phyloP scores from a whole-genome alignment of 1,140 invertebrate genomes.

The Helicoverpa armigera region DNA sequence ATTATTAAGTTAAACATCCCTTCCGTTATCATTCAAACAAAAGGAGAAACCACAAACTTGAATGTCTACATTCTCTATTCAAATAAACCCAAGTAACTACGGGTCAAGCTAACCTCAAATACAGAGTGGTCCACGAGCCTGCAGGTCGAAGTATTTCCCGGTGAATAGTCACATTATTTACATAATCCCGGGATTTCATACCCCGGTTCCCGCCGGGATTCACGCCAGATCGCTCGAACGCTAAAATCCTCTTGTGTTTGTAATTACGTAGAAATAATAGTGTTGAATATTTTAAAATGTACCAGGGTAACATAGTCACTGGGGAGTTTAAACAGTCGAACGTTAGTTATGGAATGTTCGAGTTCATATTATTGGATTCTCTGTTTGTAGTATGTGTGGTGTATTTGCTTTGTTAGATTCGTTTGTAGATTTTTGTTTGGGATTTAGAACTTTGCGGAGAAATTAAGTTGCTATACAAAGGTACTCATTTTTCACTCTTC shows the following conservation, averaged over 20 bases:
- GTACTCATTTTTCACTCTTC: too few species aligned
- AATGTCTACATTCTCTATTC: constrained; percentile 29
- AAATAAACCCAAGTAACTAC: constrained; percentile 23
- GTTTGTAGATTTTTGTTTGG: too few species aligned
- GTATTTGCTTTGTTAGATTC: too few species aligned
- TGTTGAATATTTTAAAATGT: neutral
- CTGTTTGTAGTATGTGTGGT: too few species aligned
- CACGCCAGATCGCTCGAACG: constrained; percentile 10
- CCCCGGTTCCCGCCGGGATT: neutral
- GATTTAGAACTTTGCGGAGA: too few species aligned
- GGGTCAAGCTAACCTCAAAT: constrained; percentile 25
- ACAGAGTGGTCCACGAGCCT: constrained; percentile 5
- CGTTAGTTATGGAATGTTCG: too few species aligned
- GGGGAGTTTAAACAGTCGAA: too few species aligned
- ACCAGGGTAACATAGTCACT: too few species aligned
- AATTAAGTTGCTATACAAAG: too few species aligned
- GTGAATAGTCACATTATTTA: constrained; percentile 45
- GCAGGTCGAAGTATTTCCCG: constrained; percentile 34
- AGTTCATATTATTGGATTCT: too few species aligned
- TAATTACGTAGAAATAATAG: constrained; percentile 37
- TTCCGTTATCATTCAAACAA: neutral
- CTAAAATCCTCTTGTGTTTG: constrained; percentile 25
- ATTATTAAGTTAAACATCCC: too few species aligned
- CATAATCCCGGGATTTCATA: constrained; percentile 40
- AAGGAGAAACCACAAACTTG: neutral